A percentile compares a stretch with the other conserved stretches of the same genome.
phyloP scores from a whole-genome alignment of 2,113 vertebrate species.

The Chaetorhynchus papuensis region DNA sequence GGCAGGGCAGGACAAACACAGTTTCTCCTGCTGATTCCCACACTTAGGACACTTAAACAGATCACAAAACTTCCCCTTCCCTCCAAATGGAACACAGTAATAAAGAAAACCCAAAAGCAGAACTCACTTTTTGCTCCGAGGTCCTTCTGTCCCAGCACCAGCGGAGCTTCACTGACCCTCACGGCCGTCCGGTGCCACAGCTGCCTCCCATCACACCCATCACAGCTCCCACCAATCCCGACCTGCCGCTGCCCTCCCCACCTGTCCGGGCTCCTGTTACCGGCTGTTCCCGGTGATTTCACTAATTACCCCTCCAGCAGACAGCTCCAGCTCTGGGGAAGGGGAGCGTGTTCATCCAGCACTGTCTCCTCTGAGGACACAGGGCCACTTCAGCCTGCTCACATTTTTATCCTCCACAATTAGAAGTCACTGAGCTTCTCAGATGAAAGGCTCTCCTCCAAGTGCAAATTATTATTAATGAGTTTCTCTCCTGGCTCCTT shows the following conservation, averaged over 20 bases:
- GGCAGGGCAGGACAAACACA: accelerated
- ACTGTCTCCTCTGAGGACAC: accelerated
- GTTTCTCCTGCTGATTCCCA: neutral
- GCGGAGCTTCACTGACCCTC: neutral
- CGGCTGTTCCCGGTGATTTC: neutral
- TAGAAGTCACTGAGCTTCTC: neutral
- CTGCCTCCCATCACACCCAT: accelerated
- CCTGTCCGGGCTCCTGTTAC: neutral
- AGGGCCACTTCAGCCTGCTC: neutral
- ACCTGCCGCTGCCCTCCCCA: accelerated
- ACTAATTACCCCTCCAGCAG: neutral
- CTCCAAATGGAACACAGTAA: neutral
- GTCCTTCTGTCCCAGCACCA: neutral
- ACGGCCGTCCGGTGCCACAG: accelerated
- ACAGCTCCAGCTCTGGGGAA: neutral
- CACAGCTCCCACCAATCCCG: accelerated
- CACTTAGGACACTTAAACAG: neutral
- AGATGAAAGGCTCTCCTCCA: neutral
- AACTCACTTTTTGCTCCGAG: neutral
- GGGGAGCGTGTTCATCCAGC: accelerated
- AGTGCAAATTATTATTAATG: neutral
- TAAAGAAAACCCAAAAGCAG: neutral
- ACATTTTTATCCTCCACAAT: accelerated
- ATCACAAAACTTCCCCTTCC: neutral
- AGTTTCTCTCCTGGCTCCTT: neutral